phyloP scores from a whole-genome alignment of 2,888 invertebrate genomes.

The Rhagium mordax region DNA sequence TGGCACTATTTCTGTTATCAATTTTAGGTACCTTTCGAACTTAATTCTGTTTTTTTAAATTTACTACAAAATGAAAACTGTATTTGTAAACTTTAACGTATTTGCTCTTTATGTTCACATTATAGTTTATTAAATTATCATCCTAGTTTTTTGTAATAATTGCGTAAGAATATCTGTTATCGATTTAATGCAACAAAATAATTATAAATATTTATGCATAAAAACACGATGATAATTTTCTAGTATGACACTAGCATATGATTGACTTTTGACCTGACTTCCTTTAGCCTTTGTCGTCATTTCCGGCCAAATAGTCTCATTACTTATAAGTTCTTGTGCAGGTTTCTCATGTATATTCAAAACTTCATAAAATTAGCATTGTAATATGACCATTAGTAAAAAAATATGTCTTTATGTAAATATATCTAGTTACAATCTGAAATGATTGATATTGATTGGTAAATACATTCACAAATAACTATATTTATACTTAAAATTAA shows the following conservation, averaged over 20 bases:
- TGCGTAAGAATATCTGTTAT: not conserved
- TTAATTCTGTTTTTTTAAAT: no score
- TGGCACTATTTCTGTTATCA: no score
- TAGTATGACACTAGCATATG: slow-evolving; percentile 63
- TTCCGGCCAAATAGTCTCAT: slow-evolving; percentile 64
- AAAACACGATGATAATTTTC: slow-evolving; percentile 45
- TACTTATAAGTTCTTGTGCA: slow-evolving; percentile 52
- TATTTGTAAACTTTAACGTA: no score
- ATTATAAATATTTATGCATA: slow-evolving; percentile 9
- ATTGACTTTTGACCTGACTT: slow-evolving; percentile 65
- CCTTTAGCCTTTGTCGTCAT: slow-evolving; percentile 66
- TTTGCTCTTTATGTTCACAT: not conserved
- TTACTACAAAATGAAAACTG: no score
- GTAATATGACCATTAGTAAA: slow-evolving; percentile 8
- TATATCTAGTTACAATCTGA: not conserved
- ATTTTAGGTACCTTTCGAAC: no score
- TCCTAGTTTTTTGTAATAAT: not conserved
- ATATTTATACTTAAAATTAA: no score
- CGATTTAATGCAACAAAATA: slow-evolving; percentile 7
- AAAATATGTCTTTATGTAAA: not conserved
- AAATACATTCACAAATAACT: not conserved
- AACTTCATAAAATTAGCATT: slow-evolving; percentile 46
- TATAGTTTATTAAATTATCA: not conserved
- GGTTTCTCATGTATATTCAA: slow-evolving; percentile 56
- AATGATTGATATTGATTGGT: not conserved